A percentile compares a stretch with the other conserved stretches of the same genome.
phyloP scores from a whole-genome alignment of 2,797 vertebrate genomes.

The Esox masquinongy region DNA sequence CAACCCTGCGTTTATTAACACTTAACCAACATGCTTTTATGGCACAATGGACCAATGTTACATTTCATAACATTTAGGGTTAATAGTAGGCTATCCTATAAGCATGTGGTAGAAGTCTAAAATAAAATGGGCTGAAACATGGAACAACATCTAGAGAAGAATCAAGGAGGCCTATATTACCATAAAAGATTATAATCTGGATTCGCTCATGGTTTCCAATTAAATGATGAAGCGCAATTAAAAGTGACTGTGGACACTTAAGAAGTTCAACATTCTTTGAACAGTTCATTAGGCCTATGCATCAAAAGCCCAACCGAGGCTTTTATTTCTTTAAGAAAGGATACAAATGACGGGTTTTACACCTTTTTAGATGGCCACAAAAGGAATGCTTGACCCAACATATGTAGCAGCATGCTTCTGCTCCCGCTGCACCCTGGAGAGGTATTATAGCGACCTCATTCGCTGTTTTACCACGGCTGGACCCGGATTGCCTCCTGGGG shows the following conservation, averaged over 20 bases:
- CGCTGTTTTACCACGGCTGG: conserved; percentile 72
- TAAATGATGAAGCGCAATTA: conserved; percentile 88
- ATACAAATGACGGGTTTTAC: conserved; percentile 86
- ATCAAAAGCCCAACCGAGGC: conserved; percentile 75
- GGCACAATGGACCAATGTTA: no score
- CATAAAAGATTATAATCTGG: conserved; percentile 9
- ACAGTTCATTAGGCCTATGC: conserved; percentile 84
- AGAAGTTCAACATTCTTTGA: conserved; percentile 83
- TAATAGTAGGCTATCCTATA: no score
- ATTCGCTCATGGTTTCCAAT: conserved; percentile 80
- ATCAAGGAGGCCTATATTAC: not conserved
- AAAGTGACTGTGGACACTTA: conserved; percentile 86
- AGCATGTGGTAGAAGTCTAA: no score
- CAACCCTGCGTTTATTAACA: no score
- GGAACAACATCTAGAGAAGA: not conserved
- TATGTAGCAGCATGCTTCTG: conserved; percentile 88
- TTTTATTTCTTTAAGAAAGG: conserved; percentile 76
- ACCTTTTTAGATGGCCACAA: conserved; percentile 84
- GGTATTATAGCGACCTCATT: conserved; percentile 72
- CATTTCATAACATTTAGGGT: no score
- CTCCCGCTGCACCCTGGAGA: conserved; percentile 74
- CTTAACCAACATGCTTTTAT: no score
- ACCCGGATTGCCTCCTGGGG: conserved; percentile 74
- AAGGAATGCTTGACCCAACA: conserved; percentile 89
- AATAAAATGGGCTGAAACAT: no score